phyloP scores from a whole-genome alignment of 2,888 invertebrate genomes.

The Drosophila infuscata region DNA sequence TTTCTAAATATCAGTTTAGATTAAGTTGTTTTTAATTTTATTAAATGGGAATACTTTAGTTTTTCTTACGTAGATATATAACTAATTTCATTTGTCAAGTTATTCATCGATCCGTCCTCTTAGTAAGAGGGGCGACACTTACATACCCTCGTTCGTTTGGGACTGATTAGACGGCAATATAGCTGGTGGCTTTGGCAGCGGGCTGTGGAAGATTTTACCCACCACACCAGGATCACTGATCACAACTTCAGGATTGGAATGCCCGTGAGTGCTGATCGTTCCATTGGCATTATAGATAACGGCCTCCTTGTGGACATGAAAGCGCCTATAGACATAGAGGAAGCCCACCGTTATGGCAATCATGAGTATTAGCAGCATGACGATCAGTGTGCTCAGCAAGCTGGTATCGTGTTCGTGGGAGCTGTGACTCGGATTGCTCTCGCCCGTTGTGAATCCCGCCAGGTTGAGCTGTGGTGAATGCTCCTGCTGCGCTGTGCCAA shows the following conservation, averaged over 20 bases:
- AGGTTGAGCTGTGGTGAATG: conserved; percentile 61
- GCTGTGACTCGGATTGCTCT: conserved; percentile 45
- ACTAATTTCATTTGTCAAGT: conserved; percentile 15
- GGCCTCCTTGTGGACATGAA: conserved; percentile 74
- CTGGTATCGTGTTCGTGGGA: conserved; percentile 76
- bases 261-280: conserved; percentile 47
- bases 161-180: conserved; percentile 76
- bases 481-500: conserved; percentile 48
- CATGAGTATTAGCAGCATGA: conserved; percentile 81
- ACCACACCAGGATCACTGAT: conserved; percentile 60
- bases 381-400: conserved; percentile 77
- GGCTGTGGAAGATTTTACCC: conserved; percentile 81
- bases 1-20: no score
- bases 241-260: conserved; percentile 63
- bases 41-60: not conserved
- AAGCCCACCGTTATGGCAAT: conserved; percentile 78
- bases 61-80: not conserved
- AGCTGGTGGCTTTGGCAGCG: conserved; percentile 82
- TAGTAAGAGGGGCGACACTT: conserved; percentile 68
- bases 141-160: conserved; percentile 84
- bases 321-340: conserved; percentile 81
- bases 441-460: conserved; percentile 62
- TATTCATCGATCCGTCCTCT: conserved; percentile 43
- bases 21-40: no score
- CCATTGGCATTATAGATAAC: conserved; percentile 69